A percentile compares a stretch with the other conserved stretches of the same genome.
These are phyloP conservation scores for Gymnoscelis rufifasciata DNA, from an alignment of 2,888 invertebrate species.

Conservation along the genomic window DNA sequence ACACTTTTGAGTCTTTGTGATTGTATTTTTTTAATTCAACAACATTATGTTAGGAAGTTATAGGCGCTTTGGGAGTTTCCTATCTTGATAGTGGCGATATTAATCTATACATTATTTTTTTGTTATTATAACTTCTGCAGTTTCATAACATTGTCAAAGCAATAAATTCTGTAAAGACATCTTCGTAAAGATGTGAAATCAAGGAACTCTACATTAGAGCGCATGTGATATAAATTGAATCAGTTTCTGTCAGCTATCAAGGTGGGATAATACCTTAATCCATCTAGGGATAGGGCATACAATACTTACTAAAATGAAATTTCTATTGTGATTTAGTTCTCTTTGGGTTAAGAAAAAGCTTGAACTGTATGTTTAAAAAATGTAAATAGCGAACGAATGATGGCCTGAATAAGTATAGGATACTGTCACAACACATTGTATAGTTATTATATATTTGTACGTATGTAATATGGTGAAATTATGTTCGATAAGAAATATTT, in stretches of 20 bases:
- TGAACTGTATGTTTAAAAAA: slow-evolving; percentile 37
- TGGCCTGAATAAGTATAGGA: slow-evolving; percentile 57
- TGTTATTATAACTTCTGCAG: too few relatives aligned
- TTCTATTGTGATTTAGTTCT: slow-evolving; percentile 34
- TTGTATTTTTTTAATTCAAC: slow-evolving; percentile 34
- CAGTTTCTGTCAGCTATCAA: slow-evolving; percentile 1
- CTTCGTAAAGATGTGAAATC: too few relatives aligned
- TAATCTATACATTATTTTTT: too few relatives aligned
- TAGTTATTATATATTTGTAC: slow-evolving; percentile 57
- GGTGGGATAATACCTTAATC: slow-evolving; percentile 11
- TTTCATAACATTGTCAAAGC: too few relatives aligned
- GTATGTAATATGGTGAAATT: slow-evolving; percentile 56
- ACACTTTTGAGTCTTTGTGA: slow-evolving; percentile 41
- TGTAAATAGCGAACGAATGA: slow-evolving; percentile 70
- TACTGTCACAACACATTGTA: slow-evolving; percentile 51
- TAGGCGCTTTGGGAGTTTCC: slow-evolving; percentile 14
- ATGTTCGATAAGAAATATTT: slow-evolving; percentile 55
- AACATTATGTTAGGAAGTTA: slow-evolving; percentile 19
- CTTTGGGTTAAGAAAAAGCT: slow-evolving; percentile 37
- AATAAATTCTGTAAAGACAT: too few relatives aligned
- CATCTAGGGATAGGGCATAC: slow-evolving; percentile 47
- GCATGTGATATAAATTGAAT: too few relatives aligned
- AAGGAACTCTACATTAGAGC: too few relatives aligned
- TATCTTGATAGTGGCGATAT: slow-evolving; percentile 15
- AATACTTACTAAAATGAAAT: slow-evolving; percentile 46